Conservation (phyloP, 1,140 invertebrate species). For the Sinonovacula constricta region DNA sequence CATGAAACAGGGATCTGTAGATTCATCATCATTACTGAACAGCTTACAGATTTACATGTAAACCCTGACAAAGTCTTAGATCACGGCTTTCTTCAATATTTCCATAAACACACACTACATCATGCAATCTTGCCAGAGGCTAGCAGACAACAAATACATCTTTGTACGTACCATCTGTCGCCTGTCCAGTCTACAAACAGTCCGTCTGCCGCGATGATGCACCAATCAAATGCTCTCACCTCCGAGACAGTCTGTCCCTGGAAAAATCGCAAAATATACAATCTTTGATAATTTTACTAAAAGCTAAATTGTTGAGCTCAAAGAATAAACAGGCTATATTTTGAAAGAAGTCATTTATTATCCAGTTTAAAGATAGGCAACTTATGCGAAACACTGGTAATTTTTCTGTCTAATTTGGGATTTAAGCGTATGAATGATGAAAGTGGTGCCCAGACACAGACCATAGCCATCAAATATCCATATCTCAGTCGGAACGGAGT, state of each 20-base stretch:
- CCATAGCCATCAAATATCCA: too few species aligned
- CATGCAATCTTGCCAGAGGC: conserved; percentile 6
- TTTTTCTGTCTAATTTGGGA: conserved; percentile 45
- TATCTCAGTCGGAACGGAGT: too few species aligned
- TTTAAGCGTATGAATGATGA: conserved; percentile 41
- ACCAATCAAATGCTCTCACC: not conserved
- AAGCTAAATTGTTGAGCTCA: conserved; percentile 47
- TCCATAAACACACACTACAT: conserved; percentile 47
- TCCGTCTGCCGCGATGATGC: not conserved
- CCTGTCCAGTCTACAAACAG: not conserved
- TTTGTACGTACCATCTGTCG: conserved; percentile 21
- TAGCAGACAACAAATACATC: conserved; percentile 42
- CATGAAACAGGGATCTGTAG: not conserved
- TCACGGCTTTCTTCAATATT: conserved; percentile 52
- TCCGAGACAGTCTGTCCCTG: not conserved
- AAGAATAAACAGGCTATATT: not conserved
- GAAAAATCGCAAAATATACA: conserved; percentile 35
- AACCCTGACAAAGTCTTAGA: conserved; percentile 30
- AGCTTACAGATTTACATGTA: conserved; percentile 42
- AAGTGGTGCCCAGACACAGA: not conserved
- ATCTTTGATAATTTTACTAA: conserved; percentile 50
- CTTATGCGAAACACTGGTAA: not conserved
- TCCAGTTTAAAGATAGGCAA: conserved; percentile 32
- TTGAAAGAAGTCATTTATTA: conserved; percentile 43
- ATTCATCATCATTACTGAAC: conserved; percentile 48